Evolutionary conservation across 2,113 vertebrate species (phyloP).

Genomic region (Sylvilagus bachmani): DNA sequence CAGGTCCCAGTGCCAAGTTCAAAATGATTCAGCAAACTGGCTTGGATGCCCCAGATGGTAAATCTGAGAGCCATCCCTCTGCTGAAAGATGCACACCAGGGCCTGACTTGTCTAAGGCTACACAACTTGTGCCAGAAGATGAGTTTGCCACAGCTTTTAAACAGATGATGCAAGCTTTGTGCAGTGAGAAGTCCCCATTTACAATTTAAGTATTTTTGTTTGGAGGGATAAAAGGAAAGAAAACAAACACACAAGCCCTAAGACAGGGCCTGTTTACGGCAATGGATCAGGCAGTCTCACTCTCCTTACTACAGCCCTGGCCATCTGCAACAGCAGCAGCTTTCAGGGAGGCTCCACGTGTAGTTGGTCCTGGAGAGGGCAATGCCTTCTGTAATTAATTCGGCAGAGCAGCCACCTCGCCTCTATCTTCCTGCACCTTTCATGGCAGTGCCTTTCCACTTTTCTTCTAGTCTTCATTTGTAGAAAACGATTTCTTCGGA

Average conservation of each 20-base stretch:
- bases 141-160: slow-evolving; percentile 73
- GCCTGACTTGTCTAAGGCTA: background rate
- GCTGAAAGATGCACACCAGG: background rate
- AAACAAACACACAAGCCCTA: slow-evolving; percentile 57
- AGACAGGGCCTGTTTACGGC: slow-evolving; percentile 43
- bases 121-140: slow-evolving; percentile 50
- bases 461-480: background rate
- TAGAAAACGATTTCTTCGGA: slow-evolving; percentile 23
- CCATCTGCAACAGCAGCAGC: background rate
- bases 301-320: background rate
- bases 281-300: background rate
- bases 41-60: background rate
- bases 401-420: background rate
- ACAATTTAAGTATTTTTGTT: slow-evolving; percentile 66
- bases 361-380: background rate
- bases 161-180: slow-evolving; percentile 56
- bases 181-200: slow-evolving; percentile 61
- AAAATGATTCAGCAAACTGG: background rate
- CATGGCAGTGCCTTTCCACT: background rate
- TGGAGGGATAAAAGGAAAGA: slow-evolving; percentile 71
- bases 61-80: background rate
- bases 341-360: background rate
- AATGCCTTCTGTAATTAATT: slow-evolving; percentile 15
- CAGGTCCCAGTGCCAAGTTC: background rate
- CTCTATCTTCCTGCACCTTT: background rate